Evolutionary conservation across 2,888 invertebrate species (phyloP), one percentile per base, ranked within the genome.

Genomic region (Orthosia gracilis): DNA sequence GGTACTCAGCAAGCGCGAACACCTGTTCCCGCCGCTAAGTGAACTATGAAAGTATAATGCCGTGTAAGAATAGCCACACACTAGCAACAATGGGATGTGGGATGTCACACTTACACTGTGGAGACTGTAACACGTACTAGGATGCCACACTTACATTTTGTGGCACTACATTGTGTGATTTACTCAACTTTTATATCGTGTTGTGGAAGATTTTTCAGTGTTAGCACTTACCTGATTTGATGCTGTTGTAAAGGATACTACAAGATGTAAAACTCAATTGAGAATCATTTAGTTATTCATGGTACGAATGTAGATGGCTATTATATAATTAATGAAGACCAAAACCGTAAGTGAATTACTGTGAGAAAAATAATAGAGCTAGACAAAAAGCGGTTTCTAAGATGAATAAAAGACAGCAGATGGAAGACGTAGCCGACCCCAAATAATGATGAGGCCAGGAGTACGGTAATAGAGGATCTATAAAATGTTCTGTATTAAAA

Each of bases 41-140:
- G 85, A 69, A 77, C 85, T 81, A 77, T 82, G 85, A 81, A 84
- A 81, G 64, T 77, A 66, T 82, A 84, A 84, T 77, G 82, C n/a
- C 52, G n/a, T 54, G 58, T 67, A 79, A 78, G 67, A 72, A 83
- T 47, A 61, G 57, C 67, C 47, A 47, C 21, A 23, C n/a, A n/a
- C 58, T 23, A 23, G 31, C 12, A 21, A 49, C 49, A 26, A 59
- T 15, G 40, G 40, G 40, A 31, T 31, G 31, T 49, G 72, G 21
- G 40, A 54, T 54, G 49, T 26, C 21, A 54, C 59, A 71, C 72
- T 75, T 61, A 45, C 69, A 18, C 21, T 45, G 49, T 40, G n/a
- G 64, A 12, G 15, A n/a, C 17, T 11, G 31, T 17, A 15, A 45
- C 50, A 52, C 50, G 31, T 40, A 40, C 40, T 62, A 40, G 12